Evolutionary conservation across 2,113 vertebrate genomes (phyloP).

Genomic region (Psophia crepitans): DNA sequence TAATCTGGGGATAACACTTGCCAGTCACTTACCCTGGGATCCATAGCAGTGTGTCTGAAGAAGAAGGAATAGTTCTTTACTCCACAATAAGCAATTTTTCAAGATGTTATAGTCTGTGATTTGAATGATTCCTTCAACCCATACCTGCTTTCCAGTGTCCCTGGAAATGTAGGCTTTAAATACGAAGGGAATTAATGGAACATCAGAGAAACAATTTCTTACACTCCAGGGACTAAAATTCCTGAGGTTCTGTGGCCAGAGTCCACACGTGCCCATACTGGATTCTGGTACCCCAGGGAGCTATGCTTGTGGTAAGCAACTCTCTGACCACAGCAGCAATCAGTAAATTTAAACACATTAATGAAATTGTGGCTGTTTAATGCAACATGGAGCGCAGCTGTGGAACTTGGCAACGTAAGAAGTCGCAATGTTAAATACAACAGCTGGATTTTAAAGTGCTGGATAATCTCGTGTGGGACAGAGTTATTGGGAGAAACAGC

Average conservation of each 20-base stretch:
- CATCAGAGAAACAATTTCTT: background rate
- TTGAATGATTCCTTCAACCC: background rate
- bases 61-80: background rate
- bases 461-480: background rate
- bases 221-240: background rate
- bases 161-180: background rate
- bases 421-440: background rate
- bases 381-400: background rate
- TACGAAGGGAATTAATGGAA: background rate
- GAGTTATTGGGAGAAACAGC: background rate
- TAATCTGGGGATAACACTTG: background rate
- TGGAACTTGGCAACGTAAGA: background rate
- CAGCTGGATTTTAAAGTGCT: background rate
- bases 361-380: background rate
- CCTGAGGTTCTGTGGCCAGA: background rate
- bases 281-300: background rate
- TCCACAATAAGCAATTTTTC: background rate
- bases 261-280: background rate
- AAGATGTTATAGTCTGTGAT: background rate
- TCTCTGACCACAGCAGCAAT: background rate
- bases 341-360: background rate
- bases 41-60: background rate
- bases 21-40: background rate
- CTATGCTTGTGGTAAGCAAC: background rate
- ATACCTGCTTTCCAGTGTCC: background rate